Percentiles rank a stretch among this genome's conserved stretches.
Conservation (phyloP, 2,797 vertebrate genomes). For the Vultur gryphus region DNA sequence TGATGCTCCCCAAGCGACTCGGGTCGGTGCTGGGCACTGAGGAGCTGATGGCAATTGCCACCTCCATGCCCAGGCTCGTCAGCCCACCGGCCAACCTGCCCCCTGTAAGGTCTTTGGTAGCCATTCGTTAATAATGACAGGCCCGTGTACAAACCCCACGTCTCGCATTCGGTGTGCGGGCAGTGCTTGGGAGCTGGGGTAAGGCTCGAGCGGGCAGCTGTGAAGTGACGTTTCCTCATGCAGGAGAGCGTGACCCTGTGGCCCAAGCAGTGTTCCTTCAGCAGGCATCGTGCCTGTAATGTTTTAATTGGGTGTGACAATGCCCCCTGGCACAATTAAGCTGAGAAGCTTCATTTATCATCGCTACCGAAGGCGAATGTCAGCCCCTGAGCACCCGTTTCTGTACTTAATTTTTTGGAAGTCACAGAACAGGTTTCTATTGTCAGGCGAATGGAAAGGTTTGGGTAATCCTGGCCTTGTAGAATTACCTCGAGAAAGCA, state of each 20-base stretch:
- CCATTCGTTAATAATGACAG: fast-evolving
- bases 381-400: background rate
- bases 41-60: background rate
- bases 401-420: background rate
- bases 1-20: background rate
- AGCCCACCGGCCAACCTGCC: fast-evolving
- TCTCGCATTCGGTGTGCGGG: fast-evolving
- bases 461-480: background rate
- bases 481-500: background rate
- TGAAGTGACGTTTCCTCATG: fast-evolving
- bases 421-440: background rate
- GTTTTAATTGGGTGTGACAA: background rate
- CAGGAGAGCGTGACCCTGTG: fast-evolving
- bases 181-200: background rate
- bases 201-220: fast-evolving
- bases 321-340: background rate
- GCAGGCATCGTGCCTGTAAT: background rate
- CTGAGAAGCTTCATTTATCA: background rate
- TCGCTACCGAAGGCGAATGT: fast-evolving
- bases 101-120: background rate
- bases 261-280: background rate
- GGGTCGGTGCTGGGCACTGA: background rate
- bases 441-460: background rate
- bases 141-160: fast-evolving
- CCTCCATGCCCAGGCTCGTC: background rate